Conservation (phyloP, 2,113 vertebrate species). For the Brachyistius frenatus region DNA sequence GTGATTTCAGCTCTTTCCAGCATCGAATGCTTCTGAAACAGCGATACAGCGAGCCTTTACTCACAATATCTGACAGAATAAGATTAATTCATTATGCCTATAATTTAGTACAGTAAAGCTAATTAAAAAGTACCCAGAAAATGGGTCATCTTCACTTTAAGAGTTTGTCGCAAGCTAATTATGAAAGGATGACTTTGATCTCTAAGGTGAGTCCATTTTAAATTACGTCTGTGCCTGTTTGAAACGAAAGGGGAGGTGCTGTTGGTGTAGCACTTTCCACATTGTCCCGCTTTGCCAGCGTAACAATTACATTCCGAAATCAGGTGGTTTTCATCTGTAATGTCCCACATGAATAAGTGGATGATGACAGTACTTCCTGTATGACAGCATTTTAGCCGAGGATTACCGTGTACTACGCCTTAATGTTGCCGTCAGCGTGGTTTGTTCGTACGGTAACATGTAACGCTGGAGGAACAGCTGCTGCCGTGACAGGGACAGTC, state of each 20-base stretch:
- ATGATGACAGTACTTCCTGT: neutral
- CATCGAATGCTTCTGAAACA: conserved; percentile 10
- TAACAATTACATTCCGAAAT: conserved; percentile 8
- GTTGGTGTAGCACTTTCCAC: conserved; percentile 11
- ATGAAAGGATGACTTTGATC: conserved; percentile 66
- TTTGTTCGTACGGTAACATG: conserved; percentile 19
- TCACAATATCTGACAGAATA: conserved; percentile 36
- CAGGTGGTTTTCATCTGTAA: conserved; percentile 7
- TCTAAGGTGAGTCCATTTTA: conserved; percentile 67
- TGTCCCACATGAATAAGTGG: neutral
- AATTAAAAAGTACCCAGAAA: conserved; percentile 69
- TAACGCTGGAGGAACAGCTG: conserved; percentile 51
- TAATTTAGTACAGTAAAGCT: conserved; percentile 73
- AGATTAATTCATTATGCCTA: conserved; percentile 46
- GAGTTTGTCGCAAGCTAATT: conserved; percentile 66
- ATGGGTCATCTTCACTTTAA: conserved; percentile 72
- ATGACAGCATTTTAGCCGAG: neutral
- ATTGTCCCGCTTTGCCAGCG: neutral
- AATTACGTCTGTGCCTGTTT: conserved; percentile 52
- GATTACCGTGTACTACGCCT: conserved; percentile 4
- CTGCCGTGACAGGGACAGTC: conserved; percentile 16
- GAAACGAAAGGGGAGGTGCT: conserved; percentile 16
- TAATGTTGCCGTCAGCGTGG: conserved; percentile 2
- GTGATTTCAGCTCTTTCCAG: conserved; percentile 35
- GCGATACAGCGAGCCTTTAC: conserved; percentile 6